These are phyloP conservation scores for Corythoichthys haematopterus DNA, from an alignment of 2,113 vertebrate species.

Conservation along the genomic window DNA sequence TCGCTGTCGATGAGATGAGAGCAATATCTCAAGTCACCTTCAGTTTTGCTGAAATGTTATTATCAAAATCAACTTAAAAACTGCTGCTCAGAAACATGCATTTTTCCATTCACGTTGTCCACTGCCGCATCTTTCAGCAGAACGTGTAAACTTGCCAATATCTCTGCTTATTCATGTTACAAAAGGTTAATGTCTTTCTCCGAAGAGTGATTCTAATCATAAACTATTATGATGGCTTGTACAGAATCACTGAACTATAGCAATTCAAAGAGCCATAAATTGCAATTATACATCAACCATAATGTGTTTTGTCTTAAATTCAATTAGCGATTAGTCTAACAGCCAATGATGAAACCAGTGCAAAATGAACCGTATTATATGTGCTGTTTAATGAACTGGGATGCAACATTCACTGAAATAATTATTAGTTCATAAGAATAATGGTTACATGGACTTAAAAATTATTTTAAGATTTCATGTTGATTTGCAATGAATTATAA, in stretches of 20 bases:
- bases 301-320: slow-evolving; percentile 1
- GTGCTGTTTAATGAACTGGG: neutral
- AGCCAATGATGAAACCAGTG: neutral
- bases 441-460: neutral
- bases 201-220: neutral
- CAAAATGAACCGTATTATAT: neutral
- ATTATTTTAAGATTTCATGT: neutral
- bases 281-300: neutral
- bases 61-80: neutral
- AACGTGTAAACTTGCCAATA: neutral
- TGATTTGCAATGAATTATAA: neutral
- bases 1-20: neutral
- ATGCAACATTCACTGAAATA: neutral
- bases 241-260: neutral
- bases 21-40: neutral
- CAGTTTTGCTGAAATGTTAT: neutral
- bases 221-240: neutral
- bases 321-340: neutral
- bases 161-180: slow-evolving; percentile 4
- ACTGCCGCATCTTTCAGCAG: neutral
- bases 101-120: neutral
- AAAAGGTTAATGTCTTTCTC: slow-evolving; percentile 16
- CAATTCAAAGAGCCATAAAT: slow-evolving; percentile 1
- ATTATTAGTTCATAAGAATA: neutral
- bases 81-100: neutral